These are phyloP conservation scores for Leuctra nigra DNA, from an alignment of 2,888 invertebrate genomes.

Conservation along the genomic window DNA sequence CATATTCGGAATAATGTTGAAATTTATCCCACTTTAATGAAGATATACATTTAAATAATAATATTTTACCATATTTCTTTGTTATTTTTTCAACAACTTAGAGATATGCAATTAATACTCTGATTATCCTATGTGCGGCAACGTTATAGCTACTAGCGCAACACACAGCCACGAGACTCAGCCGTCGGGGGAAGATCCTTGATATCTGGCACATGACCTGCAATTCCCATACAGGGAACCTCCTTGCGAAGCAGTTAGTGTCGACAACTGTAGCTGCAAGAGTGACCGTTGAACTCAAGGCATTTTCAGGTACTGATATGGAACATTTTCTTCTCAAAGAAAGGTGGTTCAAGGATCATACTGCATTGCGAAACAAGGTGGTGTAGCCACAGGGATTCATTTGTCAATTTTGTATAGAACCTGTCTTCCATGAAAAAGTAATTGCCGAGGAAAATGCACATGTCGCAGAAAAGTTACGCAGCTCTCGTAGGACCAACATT, in stretches of 20 bases:
- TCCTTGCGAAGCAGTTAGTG: conserved; percentile 30
- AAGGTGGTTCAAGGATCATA: neutral
- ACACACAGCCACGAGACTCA: no score
- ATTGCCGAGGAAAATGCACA: neutral
- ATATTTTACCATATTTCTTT: no score
- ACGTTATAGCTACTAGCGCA: no score
- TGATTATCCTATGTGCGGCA: no score
- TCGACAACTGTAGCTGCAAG: neutral
- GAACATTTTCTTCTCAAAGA: neutral
- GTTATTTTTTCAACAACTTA: no score
- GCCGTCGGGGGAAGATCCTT: conserved; percentile 26
- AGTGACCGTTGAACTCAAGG: neutral
- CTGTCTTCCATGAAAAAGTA: neutral
- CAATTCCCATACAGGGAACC: conserved; percentile 31
- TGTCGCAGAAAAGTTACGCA: neutral
- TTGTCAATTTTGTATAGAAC: neutral
- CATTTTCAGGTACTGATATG: conserved; percentile 4
- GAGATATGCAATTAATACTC: no score
- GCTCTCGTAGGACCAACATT: no score
- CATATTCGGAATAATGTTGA: no score
- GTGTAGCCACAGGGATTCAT: conserved; percentile 9
- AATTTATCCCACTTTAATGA: no score
- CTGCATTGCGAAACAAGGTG: conserved; percentile 7
- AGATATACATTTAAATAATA: no score
- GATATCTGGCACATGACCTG: conserved; percentile 31